A percentile compares a stretch with the other conserved stretches of the same genome.
Evolutionary conservation across 2,888 invertebrate genomes (phyloP).

Genomic region (Synergus japonicus): DNA sequence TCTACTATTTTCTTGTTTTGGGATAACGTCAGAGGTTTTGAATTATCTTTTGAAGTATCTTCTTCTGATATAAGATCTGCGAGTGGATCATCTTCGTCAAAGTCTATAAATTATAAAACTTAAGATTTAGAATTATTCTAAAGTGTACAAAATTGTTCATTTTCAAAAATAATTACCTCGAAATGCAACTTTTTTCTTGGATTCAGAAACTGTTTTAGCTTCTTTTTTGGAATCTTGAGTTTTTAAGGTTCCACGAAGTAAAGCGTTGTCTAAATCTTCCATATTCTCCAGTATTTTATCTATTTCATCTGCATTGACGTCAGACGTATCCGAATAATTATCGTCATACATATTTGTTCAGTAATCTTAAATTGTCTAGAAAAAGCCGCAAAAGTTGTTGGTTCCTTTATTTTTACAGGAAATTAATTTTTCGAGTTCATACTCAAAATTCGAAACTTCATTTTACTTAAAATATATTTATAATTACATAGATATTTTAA

Average conservation of each 20-base stretch:
- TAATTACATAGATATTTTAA: too few relatives aligned
- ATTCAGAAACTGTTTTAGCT: slow-evolving; percentile 37
- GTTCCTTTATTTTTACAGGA: not conserved
- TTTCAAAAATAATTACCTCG: slow-evolving; percentile 60
- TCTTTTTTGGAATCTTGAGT: slow-evolving; percentile 47
- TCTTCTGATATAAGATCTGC: slow-evolving; percentile 63
- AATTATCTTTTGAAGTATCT: slow-evolving; percentile 53
- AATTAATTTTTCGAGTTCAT: too few relatives aligned
- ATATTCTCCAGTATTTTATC: slow-evolving; percentile 58
- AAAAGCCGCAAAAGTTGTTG: not conserved
- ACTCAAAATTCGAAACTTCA: too few relatives aligned
- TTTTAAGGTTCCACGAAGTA: slow-evolving; percentile 59
- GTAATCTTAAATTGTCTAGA: not conserved
- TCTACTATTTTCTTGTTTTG: slow-evolving; percentile 63
- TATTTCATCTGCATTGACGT: slow-evolving; percentile 13
- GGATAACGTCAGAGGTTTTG: slow-evolving; percentile 41
- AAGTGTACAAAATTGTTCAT: not conserved
- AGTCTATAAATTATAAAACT: slow-evolving; percentile 47
- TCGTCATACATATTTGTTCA: slow-evolving; percentile 19
- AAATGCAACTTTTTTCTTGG: slow-evolving; percentile 66
- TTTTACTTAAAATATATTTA: too few relatives aligned
- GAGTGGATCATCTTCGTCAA: slow-evolving; percentile 63
- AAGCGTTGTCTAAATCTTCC: slow-evolving; percentile 66
- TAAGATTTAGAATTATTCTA: not conserved
- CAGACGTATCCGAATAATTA: slow-evolving; percentile 28